phyloP scores from a whole-genome alignment of 2,113 vertebrate species.

The Dromiciops gliroides region DNA sequence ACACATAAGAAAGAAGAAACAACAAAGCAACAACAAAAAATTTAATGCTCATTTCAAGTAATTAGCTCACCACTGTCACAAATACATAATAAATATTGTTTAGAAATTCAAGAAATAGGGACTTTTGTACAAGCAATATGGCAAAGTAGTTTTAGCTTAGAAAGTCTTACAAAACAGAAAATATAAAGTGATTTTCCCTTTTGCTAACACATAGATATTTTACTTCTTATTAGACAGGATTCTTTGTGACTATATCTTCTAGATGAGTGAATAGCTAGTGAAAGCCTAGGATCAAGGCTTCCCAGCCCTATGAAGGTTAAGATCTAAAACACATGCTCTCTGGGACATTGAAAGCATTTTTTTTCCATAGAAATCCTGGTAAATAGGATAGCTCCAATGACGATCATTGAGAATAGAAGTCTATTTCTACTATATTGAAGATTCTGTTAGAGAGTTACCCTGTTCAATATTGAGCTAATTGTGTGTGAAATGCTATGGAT shows the following conservation, averaged over 20 bases:
- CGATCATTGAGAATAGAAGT: background rate
- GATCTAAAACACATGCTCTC: background rate
- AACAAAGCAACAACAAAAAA: too few relatives aligned
- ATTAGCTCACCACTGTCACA: background rate
- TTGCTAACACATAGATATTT: background rate
- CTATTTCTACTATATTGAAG: background rate
- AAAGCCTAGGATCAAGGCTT: background rate
- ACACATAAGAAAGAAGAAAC: too few relatives aligned
- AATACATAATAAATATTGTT: background rate
- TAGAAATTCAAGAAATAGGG: background rate
- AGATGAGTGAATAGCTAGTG: background rate
- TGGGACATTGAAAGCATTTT: background rate
- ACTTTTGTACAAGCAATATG: background rate
- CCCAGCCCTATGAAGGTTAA: background rate
- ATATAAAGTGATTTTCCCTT: background rate
- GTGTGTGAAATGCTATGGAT: background rate
- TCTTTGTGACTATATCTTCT: background rate
- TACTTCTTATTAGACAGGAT: background rate
- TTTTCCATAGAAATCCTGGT: background rate
- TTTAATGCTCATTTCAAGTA: background rate
- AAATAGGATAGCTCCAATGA: constrained; percentile 16
- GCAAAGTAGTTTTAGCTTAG: background rate
- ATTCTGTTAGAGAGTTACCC: constrained; percentile 1
- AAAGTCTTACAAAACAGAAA: background rate
- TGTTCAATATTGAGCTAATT: constrained; percentile 21